A percentile compares a stretch with the other conserved stretches of the same genome.
Conservation (phyloP, 64 coral and sea anemone genomes). For the Porites lutea region DNA sequence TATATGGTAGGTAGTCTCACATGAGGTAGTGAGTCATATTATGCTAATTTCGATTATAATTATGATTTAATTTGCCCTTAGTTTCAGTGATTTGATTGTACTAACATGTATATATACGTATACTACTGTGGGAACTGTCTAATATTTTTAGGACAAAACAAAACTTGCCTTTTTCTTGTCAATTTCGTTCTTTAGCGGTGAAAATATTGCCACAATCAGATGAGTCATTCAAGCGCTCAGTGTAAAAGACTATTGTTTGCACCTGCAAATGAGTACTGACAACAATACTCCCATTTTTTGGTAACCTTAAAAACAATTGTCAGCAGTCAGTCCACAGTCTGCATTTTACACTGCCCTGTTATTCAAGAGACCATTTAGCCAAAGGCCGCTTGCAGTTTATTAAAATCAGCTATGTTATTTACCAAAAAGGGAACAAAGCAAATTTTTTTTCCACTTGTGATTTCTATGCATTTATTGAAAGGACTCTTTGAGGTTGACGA, state of each 20-base stretch:
- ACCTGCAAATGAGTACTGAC: no score
- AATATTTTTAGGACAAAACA: background rate
- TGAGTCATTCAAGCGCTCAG: background rate
- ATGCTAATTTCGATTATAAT: conserved; percentile 13
- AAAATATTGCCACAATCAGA: background rate
- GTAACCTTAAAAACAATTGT: background rate
- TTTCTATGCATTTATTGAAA: conserved; percentile 13
- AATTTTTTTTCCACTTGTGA: conserved; percentile 19
- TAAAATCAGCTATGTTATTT: no score
- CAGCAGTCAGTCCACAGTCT: background rate
- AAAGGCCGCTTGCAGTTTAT: conserved; percentile 6
- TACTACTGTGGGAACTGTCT: conserved; percentile 5
- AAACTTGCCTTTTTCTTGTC: background rate
- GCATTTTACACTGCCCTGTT: no score
- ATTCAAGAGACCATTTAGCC: conserved; percentile 2
- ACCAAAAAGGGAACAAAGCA: conserved; percentile 6
- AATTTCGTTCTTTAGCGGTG: background rate
- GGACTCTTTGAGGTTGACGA: background rate
- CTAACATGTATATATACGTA: conserved; percentile 7
- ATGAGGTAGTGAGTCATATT: conserved; percentile 5
- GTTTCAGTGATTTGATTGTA: conserved; percentile 19
- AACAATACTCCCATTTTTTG: no score
- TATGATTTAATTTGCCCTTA: conserved; percentile 12
- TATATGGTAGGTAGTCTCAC: conserved; percentile 13
- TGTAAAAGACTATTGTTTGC: background rate